Base-by-base conservation (phyloP, 2,797 vertebrate species). In the Gorsachius magnificus region DNA sequence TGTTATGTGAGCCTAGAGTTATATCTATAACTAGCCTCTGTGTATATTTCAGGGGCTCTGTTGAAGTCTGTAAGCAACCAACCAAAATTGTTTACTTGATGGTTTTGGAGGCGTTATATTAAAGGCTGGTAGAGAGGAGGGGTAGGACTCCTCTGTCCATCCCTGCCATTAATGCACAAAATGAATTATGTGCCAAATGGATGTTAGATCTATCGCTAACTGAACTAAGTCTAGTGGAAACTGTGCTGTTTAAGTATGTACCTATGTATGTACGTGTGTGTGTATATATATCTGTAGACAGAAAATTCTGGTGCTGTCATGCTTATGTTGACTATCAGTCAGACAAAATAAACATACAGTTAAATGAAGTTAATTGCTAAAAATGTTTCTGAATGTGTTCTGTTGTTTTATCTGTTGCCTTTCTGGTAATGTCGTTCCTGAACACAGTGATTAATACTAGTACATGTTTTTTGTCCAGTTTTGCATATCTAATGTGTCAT, bases 331-430 rank as follows among this genome's bases (percentile, higher is more conserved):
- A 6, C 20, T 75, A 2, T 75, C 36, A 57, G 24, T 87, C 66
- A 92, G 26, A 68, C 41, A 48, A 82, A n/a, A 45, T 61, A 61
- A 83, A 54, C 35, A 20, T 24, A 11, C 8, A 83, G 9, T 82
- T 70, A 69, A 54, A 51, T 45, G 13, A 75, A 83, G 74, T 66
- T 43, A 77, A 65, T 81, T 57, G 11, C 13, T n/a, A n/a, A n/a
- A n/a, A n/a, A n/a, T n/a, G n/a, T n/a, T n/a, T n/a, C n/a, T n/a
- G n/a, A n/a, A n/a, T n/a, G n/a, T n/a, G n/a, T n/a, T n/a, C n/a
- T n/a, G n/a, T n/a, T n/a, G n/a, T n/a, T n/a, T 71, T 91, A 72
- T 88, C 75, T 79, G 9, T 86, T 88, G 14, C 28, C 54, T 94
- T 81, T 90, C 56, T 80, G 88, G 38, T 89, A 63, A 66, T 35